Percentiles rank a stretch among this genome's conserved stretches.
Evolutionary conservation across 2,113 vertebrate genomes (phyloP).

Genomic region (Rhinogobius similis): DNA sequence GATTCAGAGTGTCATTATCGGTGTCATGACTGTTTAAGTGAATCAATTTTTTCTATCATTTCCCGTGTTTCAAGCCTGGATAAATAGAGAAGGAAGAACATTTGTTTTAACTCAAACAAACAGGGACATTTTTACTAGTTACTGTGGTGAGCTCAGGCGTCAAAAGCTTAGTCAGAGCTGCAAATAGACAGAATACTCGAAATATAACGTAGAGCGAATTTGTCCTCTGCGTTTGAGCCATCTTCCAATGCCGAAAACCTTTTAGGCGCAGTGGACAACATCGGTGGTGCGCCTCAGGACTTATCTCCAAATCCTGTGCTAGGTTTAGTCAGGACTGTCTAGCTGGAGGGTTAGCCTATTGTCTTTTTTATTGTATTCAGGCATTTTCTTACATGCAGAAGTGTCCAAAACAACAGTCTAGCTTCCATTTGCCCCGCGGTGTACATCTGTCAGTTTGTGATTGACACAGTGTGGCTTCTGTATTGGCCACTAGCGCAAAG

Average conservation of each 20-base stretch:
- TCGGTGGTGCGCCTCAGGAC: background rate
- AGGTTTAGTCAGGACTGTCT: background rate
- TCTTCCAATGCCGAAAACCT: no score
- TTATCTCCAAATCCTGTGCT: background rate
- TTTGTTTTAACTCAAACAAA: no score
- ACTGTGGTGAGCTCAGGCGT: no score
- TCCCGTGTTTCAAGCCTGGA: no score
- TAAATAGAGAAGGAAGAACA: no score
- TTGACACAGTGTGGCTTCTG: slow-evolving; percentile 38
- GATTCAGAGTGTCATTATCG: no score
- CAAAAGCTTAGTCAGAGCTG: no score
- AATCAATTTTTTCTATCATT: no score
- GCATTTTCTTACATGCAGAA: slow-evolving; percentile 11
- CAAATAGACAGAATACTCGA: no score
- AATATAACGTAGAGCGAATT: no score
- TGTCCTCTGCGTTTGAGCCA: background rate
- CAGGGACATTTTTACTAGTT: no score
- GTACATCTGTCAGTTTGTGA: slow-evolving; percentile 37
- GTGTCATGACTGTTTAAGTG: no score
- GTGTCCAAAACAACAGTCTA: slow-evolving; percentile 7
- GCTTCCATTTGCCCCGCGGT: slow-evolving; percentile 25
- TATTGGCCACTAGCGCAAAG: slow-evolving; percentile 36
- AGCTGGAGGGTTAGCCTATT: background rate
- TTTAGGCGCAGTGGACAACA: background rate
- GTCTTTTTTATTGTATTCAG: slow-evolving; percentile 2